Evolutionary conservation across 1,140 invertebrate genomes (phyloP).

Genomic region (Saccostrea cuccullata): DNA sequence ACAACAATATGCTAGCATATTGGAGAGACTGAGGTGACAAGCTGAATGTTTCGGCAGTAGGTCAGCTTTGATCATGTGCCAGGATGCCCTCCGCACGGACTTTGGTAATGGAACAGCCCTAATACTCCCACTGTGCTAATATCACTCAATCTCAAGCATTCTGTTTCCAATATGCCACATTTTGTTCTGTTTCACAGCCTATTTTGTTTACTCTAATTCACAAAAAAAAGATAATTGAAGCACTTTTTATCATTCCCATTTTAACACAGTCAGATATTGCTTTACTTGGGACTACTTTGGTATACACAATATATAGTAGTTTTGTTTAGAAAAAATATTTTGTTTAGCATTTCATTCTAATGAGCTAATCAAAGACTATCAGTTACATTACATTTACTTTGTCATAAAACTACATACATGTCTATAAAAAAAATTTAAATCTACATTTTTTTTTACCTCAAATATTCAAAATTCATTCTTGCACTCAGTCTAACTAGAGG

Average conservation of each 20-base stretch:
- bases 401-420: not conserved
- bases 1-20: slow-evolving; percentile 30
- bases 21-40: slow-evolving; percentile 30
- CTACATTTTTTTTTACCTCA: not conserved
- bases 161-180: slow-evolving; percentile 2
- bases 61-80: slow-evolving; percentile 43
- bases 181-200: slow-evolving; percentile 14
- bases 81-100: slow-evolving; percentile 59
- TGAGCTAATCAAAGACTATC: not conserved
- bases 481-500: slow-evolving; percentile 21
- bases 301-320: not conserved
- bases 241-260: not conserved
- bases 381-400: not conserved
- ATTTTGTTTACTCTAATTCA: slow-evolving; percentile 12
- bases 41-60: slow-evolving; percentile 18
- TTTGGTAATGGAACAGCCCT: slow-evolving; percentile 57
- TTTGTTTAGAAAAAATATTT: not conserved
- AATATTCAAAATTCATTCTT: not conserved
- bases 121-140: slow-evolving; percentile 45
- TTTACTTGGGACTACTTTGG: not conserved
- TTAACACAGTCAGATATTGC: not conserved
- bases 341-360: not conserved
- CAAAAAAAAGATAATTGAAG: not conserved
- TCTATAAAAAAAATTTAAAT: not conserved
- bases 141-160: slow-evolving; percentile 31